A percentile compares a stretch with the other conserved stretches of the same genome.
Evolutionary conservation across 2,797 vertebrate species (phyloP).

Genomic region (Sebastes steindachneri): DNA sequence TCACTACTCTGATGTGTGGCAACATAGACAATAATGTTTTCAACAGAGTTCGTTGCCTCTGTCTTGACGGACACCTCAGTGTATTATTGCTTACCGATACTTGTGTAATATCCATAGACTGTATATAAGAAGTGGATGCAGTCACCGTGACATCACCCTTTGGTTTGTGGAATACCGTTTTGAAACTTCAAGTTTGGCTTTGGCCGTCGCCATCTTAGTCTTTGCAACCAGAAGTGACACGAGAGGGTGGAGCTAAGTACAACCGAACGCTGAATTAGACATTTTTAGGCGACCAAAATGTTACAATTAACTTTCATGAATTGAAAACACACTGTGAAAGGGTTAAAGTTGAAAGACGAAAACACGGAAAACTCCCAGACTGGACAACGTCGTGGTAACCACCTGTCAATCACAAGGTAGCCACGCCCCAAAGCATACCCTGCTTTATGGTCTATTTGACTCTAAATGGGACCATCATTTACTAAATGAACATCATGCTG

Average conservation of each 20-base stretch:
- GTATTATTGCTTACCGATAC: neutral
- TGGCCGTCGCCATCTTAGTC: fast-evolving
- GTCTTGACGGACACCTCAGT: neutral
- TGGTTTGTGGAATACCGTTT: neutral
- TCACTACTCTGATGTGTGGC: neutral
- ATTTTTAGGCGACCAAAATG: neutral
- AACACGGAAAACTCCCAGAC: too few relatives aligned
- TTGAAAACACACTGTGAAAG: neutral
- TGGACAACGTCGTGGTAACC: fast-evolving
- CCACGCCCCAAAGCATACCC: neutral
- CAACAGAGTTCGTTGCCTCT: neutral
- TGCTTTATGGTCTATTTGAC: neutral
- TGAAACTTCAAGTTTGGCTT: neutral
- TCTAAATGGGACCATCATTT: neutral
- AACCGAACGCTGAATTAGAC: neutral
- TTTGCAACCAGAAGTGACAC: neutral
- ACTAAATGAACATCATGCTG: neutral
- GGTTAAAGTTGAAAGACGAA: too few relatives aligned
- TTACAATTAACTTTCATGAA: neutral
- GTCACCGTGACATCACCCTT: neutral
- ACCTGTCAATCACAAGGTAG: neutral
- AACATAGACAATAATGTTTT: neutral
- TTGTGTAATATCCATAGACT: too few relatives aligned
- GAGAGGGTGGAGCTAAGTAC: neutral
- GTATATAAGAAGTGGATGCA: too few relatives aligned